These are phyloP conservation scores for Cylloceria caligata DNA, from an alignment of 2,888 invertebrate species.

Conservation along the genomic window DNA sequence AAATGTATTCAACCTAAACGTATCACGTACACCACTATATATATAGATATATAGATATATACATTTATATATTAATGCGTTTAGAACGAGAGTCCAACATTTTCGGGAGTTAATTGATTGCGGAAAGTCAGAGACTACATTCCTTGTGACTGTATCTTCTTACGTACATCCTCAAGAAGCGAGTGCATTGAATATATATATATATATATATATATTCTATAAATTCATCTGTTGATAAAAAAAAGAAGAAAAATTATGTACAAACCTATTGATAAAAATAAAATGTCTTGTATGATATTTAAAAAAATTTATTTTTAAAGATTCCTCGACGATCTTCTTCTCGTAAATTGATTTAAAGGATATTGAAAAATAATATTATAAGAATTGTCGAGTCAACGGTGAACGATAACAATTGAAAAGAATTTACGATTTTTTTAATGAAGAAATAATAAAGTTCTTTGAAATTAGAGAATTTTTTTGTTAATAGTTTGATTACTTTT, in stretches of 20 bases:
- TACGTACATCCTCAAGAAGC: constrained; percentile 59
- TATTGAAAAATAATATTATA: background rate
- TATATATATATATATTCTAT: too few species aligned
- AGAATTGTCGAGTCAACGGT: too few species aligned
- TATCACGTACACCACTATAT: too few species aligned
- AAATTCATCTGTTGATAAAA: constrained; percentile 77
- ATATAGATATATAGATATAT: too few species aligned
- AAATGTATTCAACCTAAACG: too few species aligned
- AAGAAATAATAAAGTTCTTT: too few species aligned
- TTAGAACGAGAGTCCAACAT: constrained; percentile 49
- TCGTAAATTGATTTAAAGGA: background rate
- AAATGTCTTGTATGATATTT: constrained; percentile 67
- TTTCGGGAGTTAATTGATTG: constrained; percentile 61
- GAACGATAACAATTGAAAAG: too few species aligned
- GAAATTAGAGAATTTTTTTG: too few species aligned
- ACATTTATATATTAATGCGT: too few species aligned
- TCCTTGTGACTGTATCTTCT: constrained; percentile 33
- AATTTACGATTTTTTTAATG: too few species aligned
- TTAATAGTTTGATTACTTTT: too few species aligned
- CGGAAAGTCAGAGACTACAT: constrained; percentile 51
- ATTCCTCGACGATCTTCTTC: background rate
- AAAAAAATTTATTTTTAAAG: background rate
- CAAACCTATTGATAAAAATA: constrained; percentile 80
- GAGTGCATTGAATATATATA: constrained; percentile 70
- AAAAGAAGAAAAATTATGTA: constrained; percentile 72